Evolutionary conservation across 1,140 invertebrate genomes (phyloP), one percentile per base, ranked within the genome.

Genomic region (Drosophila albomicans): DNA sequence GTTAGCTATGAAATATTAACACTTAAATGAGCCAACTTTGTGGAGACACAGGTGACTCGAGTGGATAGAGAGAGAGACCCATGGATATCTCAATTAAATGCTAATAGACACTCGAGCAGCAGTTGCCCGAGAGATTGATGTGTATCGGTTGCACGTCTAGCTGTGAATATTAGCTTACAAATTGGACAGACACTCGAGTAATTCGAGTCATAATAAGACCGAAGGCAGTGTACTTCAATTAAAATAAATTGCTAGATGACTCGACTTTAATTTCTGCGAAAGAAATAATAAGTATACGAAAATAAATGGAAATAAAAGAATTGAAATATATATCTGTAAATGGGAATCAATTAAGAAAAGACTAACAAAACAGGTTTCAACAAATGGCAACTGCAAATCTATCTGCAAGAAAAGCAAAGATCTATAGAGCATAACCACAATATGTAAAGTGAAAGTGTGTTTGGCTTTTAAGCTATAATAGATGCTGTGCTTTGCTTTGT

Each of bases 21-120:
- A 65, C 67, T 52, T 61, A 75, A 71, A 64, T 75, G 61, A 57
- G 30, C 4, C 71, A 68, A 20, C 20, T 25, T 41, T 30, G 10
- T n/a, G 30, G 38, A 16, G 48, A 41, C 5, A 43, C 57, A 43
- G 15, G 58, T 62, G 46, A 51, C 13, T 32, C 28, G 25, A 32
- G 28, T 11, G 41, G 28, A 8, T 10, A 32, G 8, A 7, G 30
- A 35, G 10, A 7, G 13, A 35, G 38, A 56, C 8, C 45, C 48
- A 63, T 38, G 28, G 62, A 72, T 65, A 52, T 38, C 66, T 70
- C 66, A 70, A 75, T 75, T 70, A 75, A 63, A 70, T 70, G 66
- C 66, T 58, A 70, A 75, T 75, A 62, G 66, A 64, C 45, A 63
- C 45, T 52, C 35, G 16, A 43, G 51, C 35, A 45, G 48, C 20